Conservation (phyloP, 1,140 invertebrate species). For the Phthorimaea operculella region DNA sequence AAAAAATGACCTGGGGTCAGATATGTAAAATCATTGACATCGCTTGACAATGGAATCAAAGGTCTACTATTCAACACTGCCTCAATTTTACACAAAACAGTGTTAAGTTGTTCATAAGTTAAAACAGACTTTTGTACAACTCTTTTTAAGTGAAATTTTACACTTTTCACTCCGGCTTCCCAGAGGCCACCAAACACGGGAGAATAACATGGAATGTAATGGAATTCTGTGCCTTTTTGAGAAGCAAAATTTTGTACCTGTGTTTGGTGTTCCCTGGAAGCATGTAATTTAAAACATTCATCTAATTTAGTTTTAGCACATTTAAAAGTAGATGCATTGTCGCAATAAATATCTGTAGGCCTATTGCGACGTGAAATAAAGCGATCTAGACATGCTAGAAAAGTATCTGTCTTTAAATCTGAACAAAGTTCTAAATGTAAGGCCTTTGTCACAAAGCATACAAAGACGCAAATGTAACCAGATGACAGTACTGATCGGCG, state of each 20-base stretch:
- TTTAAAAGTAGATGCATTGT: slow-evolving; percentile 44
- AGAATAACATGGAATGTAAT: slow-evolving; percentile 41
- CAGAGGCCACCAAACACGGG: slow-evolving; percentile 48
- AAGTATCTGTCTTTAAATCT: slow-evolving; percentile 22
- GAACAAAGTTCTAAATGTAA: too few species aligned
- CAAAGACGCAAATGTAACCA: too few species aligned
- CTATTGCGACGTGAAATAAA: not conserved
- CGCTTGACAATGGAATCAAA: not conserved
- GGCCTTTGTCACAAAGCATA: slow-evolving; percentile 16
- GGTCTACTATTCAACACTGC: not conserved
- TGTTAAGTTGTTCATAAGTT: not conserved
- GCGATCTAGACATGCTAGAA: not conserved
- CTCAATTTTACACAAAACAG: slow-evolving; percentile 1
- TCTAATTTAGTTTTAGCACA: slow-evolving; percentile 15
- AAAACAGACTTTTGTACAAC: slow-evolving; percentile 17
- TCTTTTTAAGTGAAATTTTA: slow-evolving; percentile 41
- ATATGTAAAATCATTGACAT: not conserved
- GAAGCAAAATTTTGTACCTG: slow-evolving; percentile 2
- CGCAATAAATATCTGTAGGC: slow-evolving; percentile 32
- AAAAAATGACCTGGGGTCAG: slow-evolving; percentile 6
- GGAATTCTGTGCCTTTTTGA: slow-evolving; percentile 10
- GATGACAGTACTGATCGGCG: too few species aligned
- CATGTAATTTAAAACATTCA: not conserved
- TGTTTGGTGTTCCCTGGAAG: too few species aligned
- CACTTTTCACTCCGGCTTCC: too few species aligned